Conservation (phyloP, 2,113 vertebrate species). For the Merops nubicus region DNA sequence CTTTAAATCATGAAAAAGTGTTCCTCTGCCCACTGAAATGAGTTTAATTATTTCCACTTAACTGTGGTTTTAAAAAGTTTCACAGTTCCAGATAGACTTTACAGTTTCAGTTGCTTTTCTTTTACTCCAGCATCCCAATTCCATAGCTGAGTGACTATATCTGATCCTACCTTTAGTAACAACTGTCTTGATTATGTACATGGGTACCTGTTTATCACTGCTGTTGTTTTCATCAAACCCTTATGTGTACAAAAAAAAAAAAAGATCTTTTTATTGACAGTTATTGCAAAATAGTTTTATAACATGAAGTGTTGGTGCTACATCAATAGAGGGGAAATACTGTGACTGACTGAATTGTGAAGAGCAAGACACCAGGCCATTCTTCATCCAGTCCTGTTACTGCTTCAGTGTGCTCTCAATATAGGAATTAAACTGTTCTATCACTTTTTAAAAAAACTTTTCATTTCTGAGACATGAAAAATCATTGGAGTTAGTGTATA, state of each 20-base stretch:
- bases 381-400: neutral
- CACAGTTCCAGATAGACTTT: neutral
- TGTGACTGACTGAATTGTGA: neutral
- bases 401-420: neutral
- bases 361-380: neutral
- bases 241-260: too few species aligned
- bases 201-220: neutral
- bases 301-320: neutral
- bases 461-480: neutral
- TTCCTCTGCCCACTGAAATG: neutral
- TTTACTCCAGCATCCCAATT: neutral
- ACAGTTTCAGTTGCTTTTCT: neutral
- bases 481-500: neutral
- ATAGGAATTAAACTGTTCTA: neutral
- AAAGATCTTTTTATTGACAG: neutral
- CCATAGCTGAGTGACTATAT: neutral
- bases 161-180: neutral
- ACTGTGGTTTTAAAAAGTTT: neutral
- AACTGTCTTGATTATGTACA: accelerated
- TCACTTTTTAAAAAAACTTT: neutral
- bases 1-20: neutral
- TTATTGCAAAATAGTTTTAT: neutral
- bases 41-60: neutral
- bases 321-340: neutral
- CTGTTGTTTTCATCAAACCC: neutral